A percentile compares a stretch with the other conserved stretches of the same genome.
Conservation (phyloP, 2,113 vertebrate genomes). For the Semicossyphus pulcher region DNA sequence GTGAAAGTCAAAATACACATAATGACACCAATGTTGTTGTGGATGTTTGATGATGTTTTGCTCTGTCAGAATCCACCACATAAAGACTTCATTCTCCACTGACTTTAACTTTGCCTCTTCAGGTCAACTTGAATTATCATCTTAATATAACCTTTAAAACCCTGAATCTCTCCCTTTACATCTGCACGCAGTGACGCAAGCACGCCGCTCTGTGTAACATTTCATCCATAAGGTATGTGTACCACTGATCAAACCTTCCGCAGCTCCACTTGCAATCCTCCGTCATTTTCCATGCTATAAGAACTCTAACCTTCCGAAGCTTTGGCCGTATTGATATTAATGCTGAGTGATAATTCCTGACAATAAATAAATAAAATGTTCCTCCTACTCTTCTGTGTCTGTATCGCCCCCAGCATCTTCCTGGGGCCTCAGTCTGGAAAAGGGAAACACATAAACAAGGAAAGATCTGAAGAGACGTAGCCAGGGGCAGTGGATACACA, state of each 20-base stretch:
- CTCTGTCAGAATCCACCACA: too few relatives aligned
- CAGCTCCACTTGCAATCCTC: slow-evolving; percentile 79
- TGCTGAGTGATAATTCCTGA: slow-evolving; percentile 89
- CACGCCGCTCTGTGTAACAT: neutral
- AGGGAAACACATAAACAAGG: slow-evolving; percentile 80
- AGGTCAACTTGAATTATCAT: too few relatives aligned
- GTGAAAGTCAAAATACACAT: too few relatives aligned
- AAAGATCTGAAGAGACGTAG: slow-evolving; percentile 81
- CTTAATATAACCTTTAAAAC: neutral
- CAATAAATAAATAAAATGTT: slow-evolving; percentile 93
- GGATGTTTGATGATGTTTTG: too few relatives aligned
- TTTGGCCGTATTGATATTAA: slow-evolving; percentile 93
- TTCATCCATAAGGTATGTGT: neutral
- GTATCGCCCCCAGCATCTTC: slow-evolving; percentile 90
- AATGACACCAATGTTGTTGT: too few relatives aligned
- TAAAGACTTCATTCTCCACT: too few relatives aligned
- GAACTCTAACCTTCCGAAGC: slow-evolving; percentile 88
- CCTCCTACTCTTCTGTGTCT: slow-evolving; percentile 87
- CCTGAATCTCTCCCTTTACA: neutral
- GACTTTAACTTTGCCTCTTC: too few relatives aligned
- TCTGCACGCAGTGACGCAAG: neutral
- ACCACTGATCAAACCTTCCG: slow-evolving; percentile 46
- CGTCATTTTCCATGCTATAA: slow-evolving; percentile 63
- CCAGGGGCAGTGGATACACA: slow-evolving; percentile 80
- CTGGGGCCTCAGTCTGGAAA: slow-evolving; percentile 83